Evolutionary conservation across 1,140 invertebrate genomes (phyloP).

Genomic region (Trichonephila inaurata): DNA sequence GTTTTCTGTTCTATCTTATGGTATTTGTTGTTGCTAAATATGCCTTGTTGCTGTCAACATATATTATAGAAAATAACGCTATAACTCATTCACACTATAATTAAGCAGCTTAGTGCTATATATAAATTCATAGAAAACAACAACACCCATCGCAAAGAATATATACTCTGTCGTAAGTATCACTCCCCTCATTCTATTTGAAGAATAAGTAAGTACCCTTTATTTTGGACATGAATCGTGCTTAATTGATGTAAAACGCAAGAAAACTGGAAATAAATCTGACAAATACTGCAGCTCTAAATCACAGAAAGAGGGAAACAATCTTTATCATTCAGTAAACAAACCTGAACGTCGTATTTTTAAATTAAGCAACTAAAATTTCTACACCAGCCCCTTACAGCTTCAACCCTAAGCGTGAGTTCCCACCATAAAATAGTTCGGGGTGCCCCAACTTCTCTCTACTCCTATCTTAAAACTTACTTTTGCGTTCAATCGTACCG

Average conservation of each 20-base stretch:
- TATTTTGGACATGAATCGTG: background rate
- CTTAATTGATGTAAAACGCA: background rate
- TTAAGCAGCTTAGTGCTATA: background rate
- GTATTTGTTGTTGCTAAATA: too few species aligned
- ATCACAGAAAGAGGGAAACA: background rate
- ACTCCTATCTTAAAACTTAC: background rate
- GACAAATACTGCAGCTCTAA: background rate
- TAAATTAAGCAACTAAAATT: background rate
- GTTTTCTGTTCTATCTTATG: too few species aligned
- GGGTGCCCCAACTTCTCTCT: background rate
- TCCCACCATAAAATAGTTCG: slow-evolving; percentile 16
- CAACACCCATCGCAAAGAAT: background rate
- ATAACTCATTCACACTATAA: background rate
- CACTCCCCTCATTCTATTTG: too few species aligned
- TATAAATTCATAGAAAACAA: background rate
- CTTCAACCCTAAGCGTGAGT: background rate
- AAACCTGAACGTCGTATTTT: background rate
- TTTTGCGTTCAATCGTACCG: background rate
- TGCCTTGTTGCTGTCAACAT: background rate
- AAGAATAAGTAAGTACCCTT: too few species aligned
- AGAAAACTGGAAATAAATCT: background rate
- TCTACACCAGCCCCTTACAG: background rate
- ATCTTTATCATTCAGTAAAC: background rate
- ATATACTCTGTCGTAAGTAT: too few species aligned
- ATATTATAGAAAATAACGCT: background rate